Percentiles rank a stretch among this genome's conserved stretches.
These are phyloP conservation scores for Sinocyclocheilus grahami DNA, from an alignment of 2,113 vertebrate species.

Conservation along the genomic window DNA sequence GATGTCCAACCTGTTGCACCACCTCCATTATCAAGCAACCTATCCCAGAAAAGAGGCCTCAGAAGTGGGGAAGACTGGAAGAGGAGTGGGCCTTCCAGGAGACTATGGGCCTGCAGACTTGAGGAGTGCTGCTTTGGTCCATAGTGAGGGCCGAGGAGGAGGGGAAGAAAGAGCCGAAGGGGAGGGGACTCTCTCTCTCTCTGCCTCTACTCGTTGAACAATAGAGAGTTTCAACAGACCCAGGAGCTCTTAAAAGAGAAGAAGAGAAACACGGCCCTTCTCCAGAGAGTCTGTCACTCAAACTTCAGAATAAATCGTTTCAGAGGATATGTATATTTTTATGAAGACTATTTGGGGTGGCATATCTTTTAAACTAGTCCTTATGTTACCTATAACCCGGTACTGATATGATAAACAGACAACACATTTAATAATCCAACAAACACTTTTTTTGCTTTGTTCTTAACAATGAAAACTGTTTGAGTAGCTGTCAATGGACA, in stretches of 20 bases:
- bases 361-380: not conserved
- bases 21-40: conserved; percentile 68
- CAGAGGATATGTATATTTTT: not conserved
- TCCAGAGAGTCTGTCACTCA: conserved; percentile 19
- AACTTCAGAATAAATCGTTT: not conserved
- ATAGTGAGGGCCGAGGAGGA: conserved; percentile 69
- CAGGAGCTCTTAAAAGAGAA: conserved; percentile 63
- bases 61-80: conserved; percentile 40
- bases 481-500: too few relatives aligned
- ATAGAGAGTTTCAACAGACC: conserved; percentile 71
- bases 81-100: conserved; percentile 54
- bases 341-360: not conserved
- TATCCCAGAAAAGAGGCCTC: conserved; percentile 50
- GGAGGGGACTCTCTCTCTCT: conserved; percentile 62
- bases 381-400: too few relatives aligned
- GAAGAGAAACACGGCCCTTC: conserved; percentile 23
- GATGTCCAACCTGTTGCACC: conserved; percentile 64
- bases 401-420: too few relatives aligned
- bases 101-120: conserved; percentile 52
- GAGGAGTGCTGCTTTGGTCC: conserved; percentile 62
- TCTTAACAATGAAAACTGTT: too few relatives aligned
- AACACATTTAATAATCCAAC: too few relatives aligned
- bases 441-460: too few relatives aligned
- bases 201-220: conserved; percentile 72
- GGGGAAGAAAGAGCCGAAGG: conserved; percentile 55